Evolutionary conservation across 2,113 vertebrate species (phyloP).

Genomic region (Neomonachus schauinslandi): DNA sequence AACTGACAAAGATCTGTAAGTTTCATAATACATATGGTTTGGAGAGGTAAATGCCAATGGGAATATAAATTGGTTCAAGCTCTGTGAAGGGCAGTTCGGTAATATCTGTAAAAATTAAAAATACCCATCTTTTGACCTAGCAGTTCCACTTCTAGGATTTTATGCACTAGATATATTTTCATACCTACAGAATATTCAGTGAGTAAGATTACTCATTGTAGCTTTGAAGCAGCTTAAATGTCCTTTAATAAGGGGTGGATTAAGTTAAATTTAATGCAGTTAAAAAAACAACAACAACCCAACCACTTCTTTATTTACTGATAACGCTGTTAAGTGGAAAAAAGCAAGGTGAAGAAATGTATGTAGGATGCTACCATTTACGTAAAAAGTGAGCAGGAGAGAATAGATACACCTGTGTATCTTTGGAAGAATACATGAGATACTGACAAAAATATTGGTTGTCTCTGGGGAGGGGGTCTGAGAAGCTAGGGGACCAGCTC

Average conservation of each 20-base stretch:
- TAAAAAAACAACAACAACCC: not conserved
- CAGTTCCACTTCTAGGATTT: not conserved
- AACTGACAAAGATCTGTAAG: not conserved
- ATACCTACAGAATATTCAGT: not conserved
- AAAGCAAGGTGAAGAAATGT: not conserved
- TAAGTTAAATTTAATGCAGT: not conserved
- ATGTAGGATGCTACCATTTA: not conserved
- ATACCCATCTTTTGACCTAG: not conserved
- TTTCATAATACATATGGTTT: not conserved
- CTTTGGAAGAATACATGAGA: not conserved
- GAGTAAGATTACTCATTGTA: not conserved
- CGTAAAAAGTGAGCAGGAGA: not conserved
- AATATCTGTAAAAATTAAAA: not conserved
- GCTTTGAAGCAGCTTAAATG: not conserved
- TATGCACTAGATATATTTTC: not conserved
- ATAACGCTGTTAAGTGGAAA: conserved; percentile 12
- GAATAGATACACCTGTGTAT: not conserved
- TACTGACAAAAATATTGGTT: not conserved
- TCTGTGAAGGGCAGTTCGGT: not conserved
- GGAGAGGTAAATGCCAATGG: not conserved
- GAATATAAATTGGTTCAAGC: not conserved
- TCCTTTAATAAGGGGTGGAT: not conserved
- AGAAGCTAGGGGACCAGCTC: not conserved
- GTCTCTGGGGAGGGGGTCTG: not conserved
- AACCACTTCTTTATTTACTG: not conserved